Evolutionary conservation across 2,113 vertebrate species (phyloP).

Genomic region (Canis aureus): DNA sequence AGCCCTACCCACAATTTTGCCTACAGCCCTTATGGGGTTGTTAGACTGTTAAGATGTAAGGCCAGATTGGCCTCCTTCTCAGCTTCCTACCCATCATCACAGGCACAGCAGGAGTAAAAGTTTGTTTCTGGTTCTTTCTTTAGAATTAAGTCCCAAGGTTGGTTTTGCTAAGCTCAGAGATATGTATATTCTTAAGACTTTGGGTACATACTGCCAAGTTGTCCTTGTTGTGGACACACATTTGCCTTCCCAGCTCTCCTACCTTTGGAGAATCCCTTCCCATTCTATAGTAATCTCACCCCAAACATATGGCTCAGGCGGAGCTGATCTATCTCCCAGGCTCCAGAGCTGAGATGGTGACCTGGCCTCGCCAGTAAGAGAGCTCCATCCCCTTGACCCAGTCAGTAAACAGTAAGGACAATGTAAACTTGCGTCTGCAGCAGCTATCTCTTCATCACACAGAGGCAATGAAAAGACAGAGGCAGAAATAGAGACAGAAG

Average conservation of each 20-base stretch:
- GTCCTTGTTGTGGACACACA: background rate
- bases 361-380: background rate
- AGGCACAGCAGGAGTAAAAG: background rate
- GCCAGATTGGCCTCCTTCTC: background rate
- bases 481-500: background rate
- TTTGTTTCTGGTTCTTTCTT: constrained; percentile 17
- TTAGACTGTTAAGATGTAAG: background rate
- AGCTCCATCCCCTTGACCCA: background rate
- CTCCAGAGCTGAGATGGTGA: background rate
- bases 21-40: background rate
- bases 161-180: background rate
- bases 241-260: background rate
- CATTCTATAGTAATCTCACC: background rate
- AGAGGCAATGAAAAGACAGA: background rate
- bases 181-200: background rate
- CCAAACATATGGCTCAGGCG: background rate
- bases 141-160: background rate
- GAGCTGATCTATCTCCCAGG: background rate
- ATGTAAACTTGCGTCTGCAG: background rate
- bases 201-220: background rate
- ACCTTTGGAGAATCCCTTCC: background rate
- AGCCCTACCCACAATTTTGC: background rate
- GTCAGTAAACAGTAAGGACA: background rate
- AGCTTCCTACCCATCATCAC: background rate
- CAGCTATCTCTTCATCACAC: background rate